Base-by-base conservation (phyloP, 2,797 vertebrate genomes). In the Cyprinodon diabolis region DNA sequence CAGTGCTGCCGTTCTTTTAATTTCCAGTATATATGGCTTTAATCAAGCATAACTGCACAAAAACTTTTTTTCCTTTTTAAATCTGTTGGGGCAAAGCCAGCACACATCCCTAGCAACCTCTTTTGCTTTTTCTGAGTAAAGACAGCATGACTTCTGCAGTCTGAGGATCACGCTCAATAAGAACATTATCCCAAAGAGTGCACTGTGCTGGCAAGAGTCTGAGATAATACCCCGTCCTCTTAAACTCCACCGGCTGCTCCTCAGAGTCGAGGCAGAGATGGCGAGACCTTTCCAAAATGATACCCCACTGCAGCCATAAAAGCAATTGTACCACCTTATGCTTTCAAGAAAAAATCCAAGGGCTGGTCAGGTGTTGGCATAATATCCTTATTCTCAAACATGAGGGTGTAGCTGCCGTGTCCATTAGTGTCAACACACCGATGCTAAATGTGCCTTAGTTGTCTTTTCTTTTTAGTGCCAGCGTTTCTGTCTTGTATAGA, bases 121-220 rank as follows among this genome's bases (percentile, higher is more conserved):
- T 11, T 54, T 54, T 30, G 19, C 72, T 35, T 54, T 92, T 91
- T 93, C 93, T 93, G 92, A 94, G 94, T 94, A 95, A 94, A 95
- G 94, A 92, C 93, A 93, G 94, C 94, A 94, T 95, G 95, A 94
- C 93, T 95, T 94, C 91, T 93, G 91, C 92, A 93, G 92, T 93
- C 84, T 85, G 89, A 93, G 94, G 93, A 95, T 93, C 93, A 92
- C 90, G 90, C 91, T 93, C 93, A 95, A 93, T 95, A 95, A 95
- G 94, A 95, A 95, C 94, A 95, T 95, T 95, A 95, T 95, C 94
- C 94, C 93, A 92, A 90, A 92, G 93, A 93, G 94, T 93, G 94
- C 94, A 94, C 89, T 91, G 90, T 93, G 92, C 93, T 94, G 94
- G 93, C 93, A 94, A 92, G 93, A 93, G 88, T 89, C 89, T 90